Percentiles rank a stretch among this genome's conserved stretches.
Evolutionary conservation across 2,797 vertebrate species (phyloP).

Genomic region (Threskiornis aethiopicus): DNA sequence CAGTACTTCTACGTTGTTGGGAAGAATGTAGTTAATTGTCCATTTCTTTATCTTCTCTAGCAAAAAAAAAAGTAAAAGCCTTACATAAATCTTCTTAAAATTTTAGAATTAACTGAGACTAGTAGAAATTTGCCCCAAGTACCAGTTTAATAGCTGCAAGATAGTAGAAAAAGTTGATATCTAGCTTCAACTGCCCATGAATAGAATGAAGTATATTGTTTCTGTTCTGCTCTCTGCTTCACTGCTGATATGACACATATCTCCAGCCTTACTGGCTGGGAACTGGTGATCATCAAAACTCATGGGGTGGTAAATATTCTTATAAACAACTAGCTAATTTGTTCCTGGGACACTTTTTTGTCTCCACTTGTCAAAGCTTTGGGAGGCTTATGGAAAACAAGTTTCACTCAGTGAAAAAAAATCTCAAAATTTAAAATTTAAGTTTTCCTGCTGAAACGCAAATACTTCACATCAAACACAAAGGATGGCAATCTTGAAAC

Average conservation of each 20-base stretch:
- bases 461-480: not conserved
- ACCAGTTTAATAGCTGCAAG: not conserved
- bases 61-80: not conserved
- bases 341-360: not conserved
- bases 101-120: not conserved
- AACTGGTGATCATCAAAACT: not conserved
- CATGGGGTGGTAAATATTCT: not conserved
- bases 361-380: not conserved
- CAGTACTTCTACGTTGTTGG: not conserved
- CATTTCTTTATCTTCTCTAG: not conserved
- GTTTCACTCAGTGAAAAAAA: not conserved
- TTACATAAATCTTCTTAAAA: not conserved
- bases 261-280: not conserved
- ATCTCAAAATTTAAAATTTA: not conserved
- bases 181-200: not conserved
- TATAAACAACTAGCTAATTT: not conserved
- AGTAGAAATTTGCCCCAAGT: not conserved
- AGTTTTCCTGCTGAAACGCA: not conserved
- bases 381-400: not conserved
- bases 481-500: not conserved
- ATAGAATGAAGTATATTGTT: not conserved
- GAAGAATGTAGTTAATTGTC: not conserved
- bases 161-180: not conserved
- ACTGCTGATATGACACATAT: not conserved
- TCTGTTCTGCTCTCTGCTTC: conserved; percentile 3